Conservation (phyloP, 2,888 invertebrate genomes). For the Pterostichus madidus region DNA sequence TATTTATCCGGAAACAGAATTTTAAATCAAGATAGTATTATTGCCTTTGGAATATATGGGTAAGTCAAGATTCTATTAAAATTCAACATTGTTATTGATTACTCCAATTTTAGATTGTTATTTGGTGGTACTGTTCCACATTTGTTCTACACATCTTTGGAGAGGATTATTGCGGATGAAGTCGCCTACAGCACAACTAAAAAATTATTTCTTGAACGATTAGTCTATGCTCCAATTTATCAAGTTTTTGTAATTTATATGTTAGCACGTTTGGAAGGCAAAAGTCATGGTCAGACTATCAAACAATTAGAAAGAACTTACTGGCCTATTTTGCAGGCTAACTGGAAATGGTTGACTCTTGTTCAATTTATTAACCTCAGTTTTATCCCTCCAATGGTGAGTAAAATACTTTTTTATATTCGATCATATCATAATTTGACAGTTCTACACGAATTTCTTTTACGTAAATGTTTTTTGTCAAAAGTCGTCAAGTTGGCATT, state of each 20-base stretch:
- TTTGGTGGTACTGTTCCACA: slow-evolving; percentile 90
- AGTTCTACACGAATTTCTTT: no score
- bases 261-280: slow-evolving; percentile 87
- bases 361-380: slow-evolving; percentile 87
- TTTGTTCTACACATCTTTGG: slow-evolving; percentile 85
- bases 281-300: slow-evolving; percentile 83
- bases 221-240: slow-evolving; percentile 86
- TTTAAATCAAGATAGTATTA: slow-evolving; percentile 83
- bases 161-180: slow-evolving; percentile 81
- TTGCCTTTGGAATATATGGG: slow-evolving; percentile 89
- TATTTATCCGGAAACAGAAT: slow-evolving; percentile 82
- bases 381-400: slow-evolving; percentile 89
- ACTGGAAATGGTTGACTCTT: slow-evolving; percentile 88
- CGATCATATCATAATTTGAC: slow-evolving; percentile 12
- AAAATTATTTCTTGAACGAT: slow-evolving; percentile 85
- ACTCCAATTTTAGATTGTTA: slow-evolving; percentile 79
- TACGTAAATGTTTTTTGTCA: slow-evolving; percentile 46
- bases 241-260: slow-evolving; percentile 87
- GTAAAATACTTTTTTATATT: slow-evolving; percentile 69
- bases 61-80: slow-evolving; percentile 74
- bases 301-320: slow-evolving; percentile 83
- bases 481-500: no score
- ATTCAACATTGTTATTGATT: slow-evolving; percentile 36
- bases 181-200: slow-evolving; percentile 77
- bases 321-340: slow-evolving; percentile 83